phyloP scores from a whole-genome alignment of 2,888 invertebrate genomes.

The Lepeophtheirus nordmannii region DNA sequence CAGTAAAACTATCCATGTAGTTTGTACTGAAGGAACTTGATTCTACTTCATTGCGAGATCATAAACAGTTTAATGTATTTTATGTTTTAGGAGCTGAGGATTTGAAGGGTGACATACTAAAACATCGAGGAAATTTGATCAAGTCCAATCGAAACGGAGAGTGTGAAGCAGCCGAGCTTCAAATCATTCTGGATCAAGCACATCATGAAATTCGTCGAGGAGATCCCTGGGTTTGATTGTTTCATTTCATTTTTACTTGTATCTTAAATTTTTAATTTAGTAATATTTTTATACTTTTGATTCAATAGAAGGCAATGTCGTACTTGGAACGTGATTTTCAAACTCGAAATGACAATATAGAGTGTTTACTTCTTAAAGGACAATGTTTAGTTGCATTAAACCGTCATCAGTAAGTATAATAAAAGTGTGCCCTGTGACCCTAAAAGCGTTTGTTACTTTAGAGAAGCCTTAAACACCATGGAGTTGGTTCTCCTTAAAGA shows the following conservation, averaged over 20 bases:
- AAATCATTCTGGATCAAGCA: constrained; percentile 9
- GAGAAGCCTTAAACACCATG: background rate
- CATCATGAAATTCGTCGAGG: constrained; percentile 8
- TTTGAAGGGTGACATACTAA: constrained; percentile 7
- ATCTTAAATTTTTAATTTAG: background rate
- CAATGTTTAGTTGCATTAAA: background rate
- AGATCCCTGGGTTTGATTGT: constrained; percentile 1
- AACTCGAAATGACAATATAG: background rate
- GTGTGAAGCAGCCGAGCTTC: background rate
- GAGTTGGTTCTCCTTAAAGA: background rate
- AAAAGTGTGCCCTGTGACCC: background rate
- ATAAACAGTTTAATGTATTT: no score
- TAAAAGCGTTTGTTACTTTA: background rate
- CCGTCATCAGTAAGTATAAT: background rate
- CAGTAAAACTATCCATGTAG: no score
- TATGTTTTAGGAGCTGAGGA: constrained; percentile 12
- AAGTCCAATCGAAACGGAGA: background rate
- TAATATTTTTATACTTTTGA: background rate
- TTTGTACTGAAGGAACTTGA: no score
- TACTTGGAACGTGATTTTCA: background rate
- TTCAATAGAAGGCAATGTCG: background rate
- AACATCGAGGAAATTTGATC: constrained; percentile 8
- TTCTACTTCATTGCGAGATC: no score
- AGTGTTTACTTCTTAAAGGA: background rate
- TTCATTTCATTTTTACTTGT: background rate